Base-by-base conservation (phyloP, 2,797 vertebrate species). In the Acipenser transmontanus region DNA sequence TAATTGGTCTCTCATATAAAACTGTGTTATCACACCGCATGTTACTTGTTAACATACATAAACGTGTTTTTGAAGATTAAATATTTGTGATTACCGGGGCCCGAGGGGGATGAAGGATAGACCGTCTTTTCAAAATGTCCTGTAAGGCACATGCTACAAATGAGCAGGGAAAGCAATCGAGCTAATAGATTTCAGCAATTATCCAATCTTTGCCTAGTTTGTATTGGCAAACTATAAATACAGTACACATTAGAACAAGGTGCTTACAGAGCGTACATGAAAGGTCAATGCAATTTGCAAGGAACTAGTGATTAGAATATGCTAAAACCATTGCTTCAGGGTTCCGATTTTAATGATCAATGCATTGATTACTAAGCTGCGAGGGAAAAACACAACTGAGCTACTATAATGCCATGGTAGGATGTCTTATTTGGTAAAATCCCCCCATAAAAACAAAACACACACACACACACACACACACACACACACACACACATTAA, bases 231-330 rank as follows among this genome's bases (percentile, higher is more conserved):
- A 91, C 87, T 88, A 91, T 88, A 91, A 91, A 91, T 91, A 91
- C 88, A 89, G 89, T 87, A 85, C 89, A 86, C 90, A 89, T 89
- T 87, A 89, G 90, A 92, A 92, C 92, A 94, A 94, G 94, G 94
- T 94, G 92, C 91, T 92, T 93, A 89, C 90, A 87, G 87, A 78
- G 85, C 77, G 89, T 89, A 91, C 88, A 91, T 88, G 91, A 94
- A 94, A 96, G 94, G 91, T 88, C 91, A 91, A 88, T 92, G 90
- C 91, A 94, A 93, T 94, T 93, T 94, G 91, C 91, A 88, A 93
- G 90, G 87, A 79, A 85, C 80, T 88, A 88, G 89, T 89, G 92
- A 95, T 96, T 95, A 95, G 93, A 95, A 94, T 94, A 92, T 92
- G 92, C 92, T 94, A 93, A 93, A 90, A 88, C 88, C 88, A 81